A percentile compares a stretch with the other conserved stretches of the same genome.
phyloP scores from a whole-genome alignment of 1,140 invertebrate genomes.

The Nephila pilipes region DNA sequence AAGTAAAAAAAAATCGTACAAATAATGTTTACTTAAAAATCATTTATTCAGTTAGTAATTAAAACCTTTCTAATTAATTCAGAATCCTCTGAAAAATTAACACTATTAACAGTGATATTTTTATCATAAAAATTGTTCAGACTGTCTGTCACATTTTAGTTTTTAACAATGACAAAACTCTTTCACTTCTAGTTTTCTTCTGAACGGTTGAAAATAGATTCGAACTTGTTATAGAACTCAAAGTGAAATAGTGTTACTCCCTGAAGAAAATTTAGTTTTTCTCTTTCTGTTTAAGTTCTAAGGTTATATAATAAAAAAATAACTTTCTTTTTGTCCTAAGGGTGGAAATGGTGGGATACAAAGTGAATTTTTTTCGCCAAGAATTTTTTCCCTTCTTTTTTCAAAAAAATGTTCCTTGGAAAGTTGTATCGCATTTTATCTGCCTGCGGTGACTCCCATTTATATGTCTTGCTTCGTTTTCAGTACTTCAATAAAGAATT shows the following conservation, averaged over 20 bases:
- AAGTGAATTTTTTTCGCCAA: constrained; percentile 39
- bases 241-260: constrained; percentile 1
- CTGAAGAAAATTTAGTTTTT: neutral
- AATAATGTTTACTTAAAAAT: too few relatives aligned
- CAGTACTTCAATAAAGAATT: neutral
- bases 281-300: neutral
- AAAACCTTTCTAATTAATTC: too few relatives aligned
- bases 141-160: too few relatives aligned
- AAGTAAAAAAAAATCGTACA: too few relatives aligned
- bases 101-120: too few relatives aligned
- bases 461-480: constrained; percentile 4
- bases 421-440: constrained; percentile 13
- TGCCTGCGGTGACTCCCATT: constrained; percentile 22
- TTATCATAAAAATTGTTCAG: too few relatives aligned
- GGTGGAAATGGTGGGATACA: neutral
- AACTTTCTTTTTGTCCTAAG: neutral
- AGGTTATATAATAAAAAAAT: constrained; percentile 8
- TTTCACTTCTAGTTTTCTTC: neutral
- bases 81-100: too few relatives aligned
- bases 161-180: neutral
- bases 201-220: neutral
- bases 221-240: constrained; percentile 7
- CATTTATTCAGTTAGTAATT: too few relatives aligned
- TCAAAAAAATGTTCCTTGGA: neutral
- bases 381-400: neutral